Evolutionary conservation across 2,113 vertebrate species (phyloP), one percentile per base, ranked within the genome.

Genomic region (Caranx melampygus): DNA sequence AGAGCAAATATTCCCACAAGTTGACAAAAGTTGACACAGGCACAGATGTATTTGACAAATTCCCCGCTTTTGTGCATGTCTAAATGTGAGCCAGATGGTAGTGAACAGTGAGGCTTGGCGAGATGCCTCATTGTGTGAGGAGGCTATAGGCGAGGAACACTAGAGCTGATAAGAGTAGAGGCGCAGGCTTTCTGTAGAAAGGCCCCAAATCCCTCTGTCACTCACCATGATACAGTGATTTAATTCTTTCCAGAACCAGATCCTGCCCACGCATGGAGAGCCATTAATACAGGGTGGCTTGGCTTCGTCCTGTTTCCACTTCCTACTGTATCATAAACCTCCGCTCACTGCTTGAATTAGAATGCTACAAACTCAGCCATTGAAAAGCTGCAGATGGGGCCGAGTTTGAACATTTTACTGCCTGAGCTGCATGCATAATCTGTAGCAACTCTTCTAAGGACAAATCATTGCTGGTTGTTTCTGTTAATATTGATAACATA

Each of bases 81-180:
- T 87, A 94, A 95, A 95, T 95, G 88, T 88, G 92, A 94, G 92
- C 92, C 95, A 95, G 93, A 95, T 95, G 95, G 91, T 72, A 64
- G 88, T 83, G 92, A 92, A 92, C 90, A 92, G 90, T 77, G 83
- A 89, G 91, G 91, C 84, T 89, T 94, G 94, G 93, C 88, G 64
- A 91, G 82, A 81, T 80, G 92, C 94, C 91, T 90, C 85, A 84
- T 85, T 88, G 87, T 90, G 91, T 90, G 92, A 81, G 86, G 78
- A 87, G 84, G 80, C 88, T 92, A 90, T 78, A 89, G 82, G 82
- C 86, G 74, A 92, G 86, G 88, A 93, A 88, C 87, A 85, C 87
- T 85, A 44, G 78, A 90, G 90, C 90, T 92, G 93, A 94, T 94
- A 94, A 92, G 91, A 90, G 88, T 33, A 61, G 80, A 83, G 90